These are phyloP conservation scores for Pelodiscus sinensis DNA, from an alignment of 2,113 vertebrate genomes.

Conservation along the genomic window DNA sequence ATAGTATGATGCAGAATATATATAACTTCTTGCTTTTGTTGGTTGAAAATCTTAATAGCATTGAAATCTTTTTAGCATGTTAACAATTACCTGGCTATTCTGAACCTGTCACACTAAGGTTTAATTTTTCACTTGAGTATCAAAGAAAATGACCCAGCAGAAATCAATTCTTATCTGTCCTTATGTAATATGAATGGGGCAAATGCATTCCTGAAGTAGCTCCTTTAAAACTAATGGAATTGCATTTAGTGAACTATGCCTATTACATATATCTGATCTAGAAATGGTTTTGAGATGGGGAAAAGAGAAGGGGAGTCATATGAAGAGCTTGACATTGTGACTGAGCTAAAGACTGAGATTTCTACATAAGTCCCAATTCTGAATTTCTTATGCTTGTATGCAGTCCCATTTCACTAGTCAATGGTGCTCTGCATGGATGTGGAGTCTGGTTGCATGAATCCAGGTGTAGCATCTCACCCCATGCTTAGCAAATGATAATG, in stretches of 20 bases:
- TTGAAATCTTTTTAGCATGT: background rate
- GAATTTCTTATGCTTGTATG: fast-evolving
- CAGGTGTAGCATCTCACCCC: background rate
- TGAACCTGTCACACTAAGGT: background rate
- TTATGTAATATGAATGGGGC: background rate
- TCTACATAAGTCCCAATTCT: background rate
- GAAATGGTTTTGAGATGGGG: background rate
- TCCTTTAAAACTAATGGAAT: background rate
- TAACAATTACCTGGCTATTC: background rate
- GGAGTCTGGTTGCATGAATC: background rate
- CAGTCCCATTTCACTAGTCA: fast-evolving
- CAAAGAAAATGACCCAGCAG: background rate
- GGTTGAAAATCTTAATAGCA: background rate
- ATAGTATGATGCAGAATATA: background rate
- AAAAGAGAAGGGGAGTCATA: background rate
- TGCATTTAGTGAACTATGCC: background rate
- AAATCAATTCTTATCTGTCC: background rate
- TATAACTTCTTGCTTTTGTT: background rate
- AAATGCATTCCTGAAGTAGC: background rate
- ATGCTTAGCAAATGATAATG: fast-evolving
- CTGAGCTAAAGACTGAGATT: background rate
- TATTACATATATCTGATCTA: background rate
- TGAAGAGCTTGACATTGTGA: background rate
- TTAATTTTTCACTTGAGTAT: background rate
- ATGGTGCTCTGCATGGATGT: fast-evolving